Conservation (phyloP, 2,113 vertebrate genomes). For the Guaruba guarouba region DNA sequence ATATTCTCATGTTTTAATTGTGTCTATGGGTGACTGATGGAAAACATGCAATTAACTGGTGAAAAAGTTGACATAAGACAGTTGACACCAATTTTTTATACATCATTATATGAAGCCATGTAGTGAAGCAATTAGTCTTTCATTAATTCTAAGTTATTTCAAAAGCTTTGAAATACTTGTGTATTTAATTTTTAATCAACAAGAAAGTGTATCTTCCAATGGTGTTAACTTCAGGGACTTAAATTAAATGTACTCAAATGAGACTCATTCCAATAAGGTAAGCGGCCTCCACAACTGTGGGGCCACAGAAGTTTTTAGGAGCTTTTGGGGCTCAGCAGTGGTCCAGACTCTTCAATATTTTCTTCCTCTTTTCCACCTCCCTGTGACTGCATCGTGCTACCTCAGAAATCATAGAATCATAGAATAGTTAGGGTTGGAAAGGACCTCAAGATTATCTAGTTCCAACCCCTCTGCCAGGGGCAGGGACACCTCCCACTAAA, state of each 20-base stretch:
- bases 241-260: constrained; percentile 21
- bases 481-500: too few species aligned
- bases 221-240: constrained; percentile 45
- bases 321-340: background rate
- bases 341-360: background rate
- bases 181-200: constrained; percentile 75
- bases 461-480: too few species aligned
- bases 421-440: too few species aligned
- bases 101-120: constrained; percentile 72
- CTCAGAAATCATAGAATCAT: background rate
- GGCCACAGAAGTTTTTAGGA: background rate
- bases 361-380: background rate
- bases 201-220: constrained; percentile 65
- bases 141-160: constrained; percentile 74
- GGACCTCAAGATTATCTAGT: too few species aligned
- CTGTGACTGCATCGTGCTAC: background rate
- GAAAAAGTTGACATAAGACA: constrained; percentile 71
- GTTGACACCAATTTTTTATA: constrained; percentile 62
- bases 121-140: constrained; percentile 77
- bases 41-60: constrained; percentile 76
- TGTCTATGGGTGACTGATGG: constrained; percentile 66
- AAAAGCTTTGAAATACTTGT: constrained; percentile 73
- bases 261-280: background rate
- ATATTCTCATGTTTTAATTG: constrained; percentile 74
- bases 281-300: background rate